Base-by-base conservation (phyloP, 2,888 invertebrate genomes). In the Stenurella melanura region DNA sequence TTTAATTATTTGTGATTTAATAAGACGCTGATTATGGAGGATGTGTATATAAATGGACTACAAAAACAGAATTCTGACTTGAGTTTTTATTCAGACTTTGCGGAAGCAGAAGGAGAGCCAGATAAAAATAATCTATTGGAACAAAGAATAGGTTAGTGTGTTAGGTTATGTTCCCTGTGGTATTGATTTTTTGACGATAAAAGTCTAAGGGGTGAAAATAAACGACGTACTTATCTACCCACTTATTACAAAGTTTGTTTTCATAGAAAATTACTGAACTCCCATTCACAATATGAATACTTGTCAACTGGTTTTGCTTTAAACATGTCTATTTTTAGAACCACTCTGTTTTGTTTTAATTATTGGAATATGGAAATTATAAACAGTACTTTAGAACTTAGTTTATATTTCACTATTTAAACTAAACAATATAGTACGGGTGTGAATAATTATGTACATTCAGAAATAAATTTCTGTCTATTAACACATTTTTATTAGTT, bases 101-200 rank as follows among this genome's bases (percentile, higher is more conserved):
- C 18, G 10, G 87, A 87, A 69, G 86, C 81, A 12, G 86, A 85
- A 68, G 83, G 79, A 0, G 85, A 85, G 63, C 69, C 77, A n/a
- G 82, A 83, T n/a, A 66, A 79, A 26, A 77, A 73, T 26, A 74
- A 75, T 63, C 76, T 85, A 56, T 78, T 84, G 70, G 83, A 86
- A 80, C 82, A 84, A 79, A 85, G 87, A 82, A 83, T 85, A 70
- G 88, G 88, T 88, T 81, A 82, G 86, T 86, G 68, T 57, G 38
- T 74, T 73, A 76, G 76, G 73, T 82, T 79, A 67, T 73, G 73
- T 76, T 72, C 71, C 60, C 67, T 70, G 64, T 57, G 42, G 73
- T 75, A 70, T 76, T 75, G 73, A 75, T 80, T 69, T 77, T 77
- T 78, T 17, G 18, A 34, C n/a, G 30, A 11, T 50, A 18, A 42